Base-by-base conservation (phyloP, 2,797 vertebrate genomes). In the Aplochiton taeniatus region DNA sequence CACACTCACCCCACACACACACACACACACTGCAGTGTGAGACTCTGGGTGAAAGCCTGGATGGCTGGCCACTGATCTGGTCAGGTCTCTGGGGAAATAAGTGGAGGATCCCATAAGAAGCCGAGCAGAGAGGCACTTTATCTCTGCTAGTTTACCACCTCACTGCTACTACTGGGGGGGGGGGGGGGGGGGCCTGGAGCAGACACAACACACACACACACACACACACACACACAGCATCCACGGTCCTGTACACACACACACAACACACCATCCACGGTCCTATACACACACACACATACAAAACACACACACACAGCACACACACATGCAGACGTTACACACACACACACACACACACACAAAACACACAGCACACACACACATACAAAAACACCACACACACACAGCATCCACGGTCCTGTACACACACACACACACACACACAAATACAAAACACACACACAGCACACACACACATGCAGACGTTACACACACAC, bases 101-200 rank as follows among this genome's bases (percentile, higher is more conserved):
- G 50, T 11, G 9, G 50, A 52, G n/a, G 20, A 47, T 58, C 67
- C 68, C 19, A 20, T 72, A 68, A 69, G 61, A 53, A 57, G 16
- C 11, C 18, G 19, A 57, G 16, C 11, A 18, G 19, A 44, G 16
- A 59, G 58, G 42, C 61, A 58, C 52, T 68, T 76, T 63, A 66
- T 61, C 59, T 63, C 41, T 5, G 14, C 42, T 66, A 56, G 65
- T 68, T 52, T 62, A 59, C 31, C 13, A 53, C 60, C 44, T 51
- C 58, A 50, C 43, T 31, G 31, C 31, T 31, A 31, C 31, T 31
- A 31, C 31, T 31, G 31, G 3, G 3, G 3, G 31, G 31, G 31
- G 31, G 31, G 6, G 31, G 31, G 6, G 31, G 31, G 31, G 31
- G 31, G 3, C 31, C 31, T 31, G 31, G 31, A 31, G 31, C 31